Base-by-base conservation (phyloP, 2,888 invertebrate genomes). In the Himalopsyche kuldschensis region DNA sequence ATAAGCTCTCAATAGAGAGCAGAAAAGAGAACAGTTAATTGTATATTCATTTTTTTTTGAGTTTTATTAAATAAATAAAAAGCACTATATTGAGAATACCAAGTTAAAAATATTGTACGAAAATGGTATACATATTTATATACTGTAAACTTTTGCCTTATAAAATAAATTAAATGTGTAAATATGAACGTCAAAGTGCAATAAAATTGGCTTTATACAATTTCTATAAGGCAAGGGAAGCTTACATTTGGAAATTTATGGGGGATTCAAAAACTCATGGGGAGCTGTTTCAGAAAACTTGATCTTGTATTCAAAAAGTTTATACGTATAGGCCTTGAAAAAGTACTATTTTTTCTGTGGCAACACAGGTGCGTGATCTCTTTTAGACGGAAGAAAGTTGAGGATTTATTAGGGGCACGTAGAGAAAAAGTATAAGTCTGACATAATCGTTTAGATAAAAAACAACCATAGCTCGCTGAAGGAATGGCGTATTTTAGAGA, bases 381-480 rank as follows among this genome's bases (percentile, higher is more conserved):
- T 48, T 75, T 76, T 47, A 81, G 82, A 80, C 82, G 82, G 79
- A 86, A 77, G 78, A 86, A 86, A 86, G 79, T 85, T 86, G 79
- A 77, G 85, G 86, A 85, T 86, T 86, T 86, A 86, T 86, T 86
- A 85, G 80, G 86, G 84, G 82, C 84, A 84, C 84, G 83, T 80
- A 78, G 82, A 82, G 79, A 85, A 84, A 84, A 84, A 84, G 84
- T 84, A 86, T 84, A 86, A 86, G 84, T 84, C 86, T 86, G 86
- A 86, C 86, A 86, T 86, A 86, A 86, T 86, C 86, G 86, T 85
- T 82, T 84, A 86, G 86, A 86, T 86, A 86, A 84, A 86, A 86
- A 86, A 85, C 75, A 79, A 75, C 69, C 79, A 83, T 55, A 76
- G 77, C 47, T 30, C 77, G 79, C 69, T 78, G 75, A 78, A 78